Percentiles rank a stretch among this genome's conserved stretches.
These are phyloP conservation scores for Andrena trimmerana DNA, from an alignment of 2,888 invertebrate genomes.

Conservation along the genomic window DNA sequence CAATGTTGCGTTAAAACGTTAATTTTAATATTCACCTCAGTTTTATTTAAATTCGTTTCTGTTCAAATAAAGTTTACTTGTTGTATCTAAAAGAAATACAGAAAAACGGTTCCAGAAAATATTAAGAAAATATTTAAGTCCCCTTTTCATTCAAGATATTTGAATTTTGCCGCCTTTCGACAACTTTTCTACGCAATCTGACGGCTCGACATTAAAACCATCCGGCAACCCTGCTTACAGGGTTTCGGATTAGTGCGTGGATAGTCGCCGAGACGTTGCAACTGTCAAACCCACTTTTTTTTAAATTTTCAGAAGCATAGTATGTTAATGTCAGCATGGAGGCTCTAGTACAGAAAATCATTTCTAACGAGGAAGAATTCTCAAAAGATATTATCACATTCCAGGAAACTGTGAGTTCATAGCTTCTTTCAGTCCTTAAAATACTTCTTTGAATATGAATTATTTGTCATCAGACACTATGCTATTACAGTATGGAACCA, in stretches of 20 bases:
- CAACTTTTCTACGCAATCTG: too few species aligned
- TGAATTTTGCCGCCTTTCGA: too few species aligned
- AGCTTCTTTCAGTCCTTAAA: background rate
- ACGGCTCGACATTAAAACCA: too few species aligned
- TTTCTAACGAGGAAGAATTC: conserved; percentile 76
- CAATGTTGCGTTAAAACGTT: too few species aligned
- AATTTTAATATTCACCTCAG: too few species aligned
- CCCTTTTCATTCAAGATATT: too few species aligned
- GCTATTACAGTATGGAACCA: conserved; percentile 86
- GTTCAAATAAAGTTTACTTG: too few species aligned
- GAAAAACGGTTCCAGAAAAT: too few species aligned
- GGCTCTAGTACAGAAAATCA: conserved; percentile 71
- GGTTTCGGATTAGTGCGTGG: background rate
- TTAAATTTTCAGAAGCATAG: background rate
- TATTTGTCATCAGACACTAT: background rate
- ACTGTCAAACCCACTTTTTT: background rate
- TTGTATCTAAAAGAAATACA: too few species aligned
- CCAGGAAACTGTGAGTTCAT: conserved; percentile 83
- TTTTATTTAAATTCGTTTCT: too few species aligned
- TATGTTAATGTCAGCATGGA: conserved; percentile 52
- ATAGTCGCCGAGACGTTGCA: conserved; percentile 1
- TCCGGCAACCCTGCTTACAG: too few species aligned
- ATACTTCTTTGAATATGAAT: background rate
- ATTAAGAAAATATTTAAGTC: too few species aligned
- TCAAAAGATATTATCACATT: conserved; percentile 81